Evolutionary conservation across 1,140 invertebrate species (phyloP), one percentile per base, ranked within the genome.

Genomic region (Bombus pascuorum): DNA sequence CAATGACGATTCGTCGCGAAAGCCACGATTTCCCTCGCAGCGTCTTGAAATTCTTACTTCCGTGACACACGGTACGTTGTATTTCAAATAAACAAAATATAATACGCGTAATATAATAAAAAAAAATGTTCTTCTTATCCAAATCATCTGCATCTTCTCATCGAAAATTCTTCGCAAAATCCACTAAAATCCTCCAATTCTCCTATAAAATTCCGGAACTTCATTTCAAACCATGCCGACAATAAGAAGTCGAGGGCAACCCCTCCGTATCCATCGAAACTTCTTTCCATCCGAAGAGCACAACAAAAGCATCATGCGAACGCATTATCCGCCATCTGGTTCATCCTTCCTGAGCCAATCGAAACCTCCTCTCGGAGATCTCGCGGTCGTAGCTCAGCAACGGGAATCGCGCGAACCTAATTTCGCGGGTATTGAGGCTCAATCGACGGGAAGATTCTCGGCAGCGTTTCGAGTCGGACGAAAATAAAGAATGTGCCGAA

Each of bases 351-450:
- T 8, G 15, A 42, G 25, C 8, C 72, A 47, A 44, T 53, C 44
- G 18, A 32, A 25, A 12, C 22, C 10, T 32, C 1, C 12, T 3
- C 34, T 28, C 9, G n/a, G 18, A 65, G 44, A 70, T 80, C 53
- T 39, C 65, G 65, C 82, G 65, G 34, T 71, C 75, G 82, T 79
- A 42, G 44, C 68, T 78, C 62, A 65, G 28, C 25, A 9, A 34
- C 34, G 37, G 18, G 68, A 37, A 25, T 57, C 72, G 83, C 83
- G 77, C 42, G 86, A 87, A 87, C 83, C 83, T 87, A 85, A 87
- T 87, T 87, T 85, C 81, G 83, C 47, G 76, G 83, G 77, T 85
- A 87, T 87, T 87, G 86, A 85, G 65, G 72, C 71, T 80, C 86
- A 85, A 87, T 87, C 76, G 86, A 87, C 77, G 57, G 65, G 86